Percentiles rank a stretch among this genome's conserved stretches.
Conservation (phyloP, 2,797 vertebrate genomes). For the Brotula barbata region DNA sequence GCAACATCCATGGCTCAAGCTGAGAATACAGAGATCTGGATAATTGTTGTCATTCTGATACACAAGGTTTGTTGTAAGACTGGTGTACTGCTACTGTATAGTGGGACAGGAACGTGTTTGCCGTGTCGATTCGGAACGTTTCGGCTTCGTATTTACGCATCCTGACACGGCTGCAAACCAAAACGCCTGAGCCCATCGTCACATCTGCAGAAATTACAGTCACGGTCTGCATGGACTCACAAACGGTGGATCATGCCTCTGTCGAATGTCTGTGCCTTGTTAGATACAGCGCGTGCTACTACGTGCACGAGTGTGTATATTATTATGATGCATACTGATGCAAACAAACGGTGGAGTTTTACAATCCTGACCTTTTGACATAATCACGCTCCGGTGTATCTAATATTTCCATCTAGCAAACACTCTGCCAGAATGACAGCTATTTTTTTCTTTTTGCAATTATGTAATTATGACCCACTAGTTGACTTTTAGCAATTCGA, state of each 20-base stretch:
- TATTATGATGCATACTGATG: neutral
- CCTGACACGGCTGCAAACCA: constrained; percentile 27
- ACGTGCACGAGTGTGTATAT: neutral
- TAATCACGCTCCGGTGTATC: constrained; percentile 4
- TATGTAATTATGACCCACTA: constrained; percentile 7
- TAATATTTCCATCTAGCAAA: constrained; percentile 28
- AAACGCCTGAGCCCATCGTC: constrained; percentile 28
- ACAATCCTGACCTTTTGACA: constrained; percentile 4
- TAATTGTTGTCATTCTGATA: constrained; percentile 79
- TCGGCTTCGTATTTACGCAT: constrained; percentile 20
- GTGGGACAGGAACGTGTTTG: constrained; percentile 46
- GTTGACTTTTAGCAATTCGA: neutral
- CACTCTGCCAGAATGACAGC: neutral
- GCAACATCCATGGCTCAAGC: constrained; percentile 85
- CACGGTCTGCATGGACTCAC: neutral
- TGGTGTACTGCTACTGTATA: constrained; percentile 58
- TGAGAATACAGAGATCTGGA: constrained; percentile 82
- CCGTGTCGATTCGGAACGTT: constrained; percentile 55
- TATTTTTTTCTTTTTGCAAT: constrained; percentile 17
- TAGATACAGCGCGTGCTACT: neutral
- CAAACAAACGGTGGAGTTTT: neutral
- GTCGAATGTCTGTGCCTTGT: neutral
- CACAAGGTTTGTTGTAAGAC: constrained; percentile 66
- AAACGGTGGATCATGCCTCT: neutral
- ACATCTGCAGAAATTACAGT: neutral